Conservation (phyloP, 2,113 vertebrate genomes). For the Vidua chalybeata region DNA sequence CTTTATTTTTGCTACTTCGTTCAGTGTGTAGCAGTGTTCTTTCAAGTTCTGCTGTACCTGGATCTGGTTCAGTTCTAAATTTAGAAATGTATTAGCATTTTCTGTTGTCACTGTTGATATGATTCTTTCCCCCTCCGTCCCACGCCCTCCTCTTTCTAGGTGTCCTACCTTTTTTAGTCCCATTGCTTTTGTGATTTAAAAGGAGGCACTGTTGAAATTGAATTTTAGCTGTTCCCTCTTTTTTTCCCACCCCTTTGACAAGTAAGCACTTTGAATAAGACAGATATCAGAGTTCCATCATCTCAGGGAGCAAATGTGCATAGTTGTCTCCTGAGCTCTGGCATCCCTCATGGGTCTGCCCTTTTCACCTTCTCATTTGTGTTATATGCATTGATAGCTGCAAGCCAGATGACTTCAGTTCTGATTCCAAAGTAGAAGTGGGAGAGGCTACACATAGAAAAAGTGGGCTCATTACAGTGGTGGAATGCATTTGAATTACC, state of each 20-base stretch:
- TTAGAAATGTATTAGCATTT: slow-evolving; percentile 39
- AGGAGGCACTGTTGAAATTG: background rate
- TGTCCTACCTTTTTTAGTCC: slow-evolving; percentile 6
- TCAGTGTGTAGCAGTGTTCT: slow-evolving; percentile 23
- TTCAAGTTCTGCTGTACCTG: slow-evolving; percentile 13
- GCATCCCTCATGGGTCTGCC: background rate
- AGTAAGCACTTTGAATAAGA: background rate
- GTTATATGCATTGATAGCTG: background rate
- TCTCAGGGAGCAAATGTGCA: slow-evolving; percentile 73
- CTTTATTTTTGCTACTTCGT: slow-evolving; percentile 45
- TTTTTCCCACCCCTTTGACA: background rate
- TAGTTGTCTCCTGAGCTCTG: slow-evolving; percentile 45
- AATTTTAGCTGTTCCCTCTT: background rate
- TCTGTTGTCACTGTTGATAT: slow-evolving; percentile 1
- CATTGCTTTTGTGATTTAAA: background rate
- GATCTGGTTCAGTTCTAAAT: slow-evolving; percentile 12
- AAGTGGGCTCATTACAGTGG: background rate
- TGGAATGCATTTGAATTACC: background rate
- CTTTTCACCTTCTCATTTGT: background rate
- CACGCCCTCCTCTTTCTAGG: background rate
- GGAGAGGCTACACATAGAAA: background rate
- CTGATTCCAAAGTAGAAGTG: background rate
- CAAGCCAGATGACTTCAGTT: background rate
- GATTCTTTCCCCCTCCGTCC: background rate
- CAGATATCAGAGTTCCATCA: slow-evolving; percentile 20